These are phyloP conservation scores for Myrmecobius fasciatus DNA, from an alignment of 2,113 vertebrate genomes.

Conservation along the genomic window DNA sequence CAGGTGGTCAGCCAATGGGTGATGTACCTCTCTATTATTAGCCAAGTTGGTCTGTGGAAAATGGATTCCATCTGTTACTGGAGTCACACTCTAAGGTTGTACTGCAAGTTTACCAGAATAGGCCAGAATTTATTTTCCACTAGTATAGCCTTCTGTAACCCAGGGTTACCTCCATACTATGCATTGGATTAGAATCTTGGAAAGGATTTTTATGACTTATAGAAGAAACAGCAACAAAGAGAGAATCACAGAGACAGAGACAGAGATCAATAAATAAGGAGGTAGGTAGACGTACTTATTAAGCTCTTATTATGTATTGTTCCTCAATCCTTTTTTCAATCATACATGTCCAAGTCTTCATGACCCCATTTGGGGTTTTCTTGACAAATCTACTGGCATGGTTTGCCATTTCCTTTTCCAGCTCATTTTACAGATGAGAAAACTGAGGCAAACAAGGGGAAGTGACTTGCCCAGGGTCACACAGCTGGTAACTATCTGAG, in stretches of 20 bases:
- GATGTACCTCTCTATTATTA: not conserved
- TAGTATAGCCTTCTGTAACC: not conserved
- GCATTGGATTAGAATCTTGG: not conserved
- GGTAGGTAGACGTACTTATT: slow-evolving; percentile 34
- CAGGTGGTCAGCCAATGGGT: not conserved
- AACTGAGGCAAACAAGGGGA: not conserved
- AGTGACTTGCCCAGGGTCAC: not conserved
- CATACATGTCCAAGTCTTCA: no score
- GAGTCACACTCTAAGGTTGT: not conserved
- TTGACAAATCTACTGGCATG: not conserved
- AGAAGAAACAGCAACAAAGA: not conserved
- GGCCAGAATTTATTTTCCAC: not conserved
- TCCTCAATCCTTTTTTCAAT: no score
- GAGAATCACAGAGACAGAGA: not conserved
- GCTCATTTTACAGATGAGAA: not conserved
- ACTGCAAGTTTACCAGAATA: not conserved
- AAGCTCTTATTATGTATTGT: not conserved
- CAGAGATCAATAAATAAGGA: slow-evolving; percentile 11
- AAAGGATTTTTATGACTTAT: not conserved
- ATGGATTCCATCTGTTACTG: not conserved
- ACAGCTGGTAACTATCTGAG: not conserved
- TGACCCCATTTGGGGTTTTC: not conserved
- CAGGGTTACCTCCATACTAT: not conserved
- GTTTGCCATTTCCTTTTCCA: not conserved
- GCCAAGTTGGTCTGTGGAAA: not conserved